Conservation (phyloP, 2,888 invertebrate species). For the Antheraea assamensis region DNA sequence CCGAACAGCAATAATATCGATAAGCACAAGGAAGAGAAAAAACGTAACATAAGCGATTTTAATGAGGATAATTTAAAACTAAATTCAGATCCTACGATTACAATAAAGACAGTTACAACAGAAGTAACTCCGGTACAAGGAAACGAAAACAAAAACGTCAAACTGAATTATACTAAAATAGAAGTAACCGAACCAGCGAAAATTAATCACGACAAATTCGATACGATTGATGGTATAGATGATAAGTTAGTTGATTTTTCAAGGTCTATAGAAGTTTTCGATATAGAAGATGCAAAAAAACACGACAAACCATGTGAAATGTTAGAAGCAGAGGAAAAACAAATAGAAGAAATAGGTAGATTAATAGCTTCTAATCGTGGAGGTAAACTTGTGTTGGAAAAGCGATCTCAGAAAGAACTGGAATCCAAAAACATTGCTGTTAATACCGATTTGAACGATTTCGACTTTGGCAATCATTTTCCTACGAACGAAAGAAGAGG, state of each 20-base stretch:
- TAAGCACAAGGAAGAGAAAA: slow-evolving; percentile 58
- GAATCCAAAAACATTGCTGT: slow-evolving; percentile 65
- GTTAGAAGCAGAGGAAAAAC: slow-evolving; percentile 74
- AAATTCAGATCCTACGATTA: slow-evolving; percentile 36
- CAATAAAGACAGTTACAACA: slow-evolving; percentile 34
- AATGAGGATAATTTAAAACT: slow-evolving; percentile 43
- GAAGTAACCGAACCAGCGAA: slow-evolving; percentile 46
- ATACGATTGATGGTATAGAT: slow-evolving; percentile 67
- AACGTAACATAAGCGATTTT: slow-evolving; percentile 53
- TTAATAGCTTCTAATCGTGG: slow-evolving; percentile 67
- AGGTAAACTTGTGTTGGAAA: slow-evolving; percentile 65
- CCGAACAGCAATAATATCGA: slow-evolving; percentile 35
- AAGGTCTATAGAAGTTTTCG: slow-evolving; percentile 70
- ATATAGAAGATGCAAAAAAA: slow-evolving; percentile 65
- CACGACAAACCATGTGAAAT: slow-evolving; percentile 55
- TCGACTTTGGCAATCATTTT: slow-evolving; percentile 69
- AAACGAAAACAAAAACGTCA: slow-evolving; percentile 37
- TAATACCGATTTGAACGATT: slow-evolving; percentile 63
- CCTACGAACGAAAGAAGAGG: slow-evolving; percentile 64
- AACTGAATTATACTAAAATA: slow-evolving; percentile 47
- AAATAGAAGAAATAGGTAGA: slow-evolving; percentile 77
- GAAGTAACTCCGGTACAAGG: slow-evolving; percentile 31
- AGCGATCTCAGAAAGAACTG: slow-evolving; percentile 68
- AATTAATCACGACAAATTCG: slow-evolving; percentile 45
- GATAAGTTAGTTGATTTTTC: slow-evolving; percentile 72